These are phyloP conservation scores for Turritopsis rubra DNA, from an alignment of 30 jellyfish, hydroid and myxozoan genomes.

Conservation along the genomic window DNA sequence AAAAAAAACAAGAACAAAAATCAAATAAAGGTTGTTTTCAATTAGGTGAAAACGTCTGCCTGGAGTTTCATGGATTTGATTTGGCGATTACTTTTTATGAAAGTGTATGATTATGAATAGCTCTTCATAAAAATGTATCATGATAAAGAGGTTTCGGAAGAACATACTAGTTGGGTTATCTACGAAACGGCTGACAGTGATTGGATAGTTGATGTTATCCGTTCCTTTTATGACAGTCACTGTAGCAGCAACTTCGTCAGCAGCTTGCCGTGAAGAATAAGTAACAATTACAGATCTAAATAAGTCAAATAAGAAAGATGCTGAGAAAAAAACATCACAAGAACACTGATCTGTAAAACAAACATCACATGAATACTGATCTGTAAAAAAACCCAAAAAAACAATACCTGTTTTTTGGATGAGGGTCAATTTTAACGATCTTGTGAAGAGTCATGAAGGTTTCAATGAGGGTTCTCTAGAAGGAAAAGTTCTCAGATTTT, in stretches of 20 bases:
- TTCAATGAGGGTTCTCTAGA: neutral
- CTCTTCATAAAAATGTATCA: no score
- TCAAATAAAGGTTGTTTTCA: no score
- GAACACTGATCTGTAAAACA: no score
- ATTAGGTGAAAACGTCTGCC: no score
- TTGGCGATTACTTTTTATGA: no score
- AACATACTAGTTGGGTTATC: neutral
- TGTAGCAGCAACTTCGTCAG: neutral
- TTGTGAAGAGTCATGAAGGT: neutral
- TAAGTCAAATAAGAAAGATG: neutral
- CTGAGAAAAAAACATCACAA: neutral
- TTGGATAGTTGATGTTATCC: neutral
- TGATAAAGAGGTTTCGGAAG: neutral
- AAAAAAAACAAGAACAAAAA: no score
- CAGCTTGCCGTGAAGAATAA: neutral
- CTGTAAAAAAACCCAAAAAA: no score
- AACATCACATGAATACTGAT: no score
- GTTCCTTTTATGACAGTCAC: neutral
- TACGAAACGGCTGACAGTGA: neutral
- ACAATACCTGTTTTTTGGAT: neutral
- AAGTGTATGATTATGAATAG: no score
- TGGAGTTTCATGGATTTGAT: no score
- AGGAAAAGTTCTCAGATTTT: no score
- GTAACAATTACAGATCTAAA: neutral
- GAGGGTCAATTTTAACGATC: neutral